Conservation (phyloP, 2,113 vertebrate genomes). For the Geococcyx californianus region DNA sequence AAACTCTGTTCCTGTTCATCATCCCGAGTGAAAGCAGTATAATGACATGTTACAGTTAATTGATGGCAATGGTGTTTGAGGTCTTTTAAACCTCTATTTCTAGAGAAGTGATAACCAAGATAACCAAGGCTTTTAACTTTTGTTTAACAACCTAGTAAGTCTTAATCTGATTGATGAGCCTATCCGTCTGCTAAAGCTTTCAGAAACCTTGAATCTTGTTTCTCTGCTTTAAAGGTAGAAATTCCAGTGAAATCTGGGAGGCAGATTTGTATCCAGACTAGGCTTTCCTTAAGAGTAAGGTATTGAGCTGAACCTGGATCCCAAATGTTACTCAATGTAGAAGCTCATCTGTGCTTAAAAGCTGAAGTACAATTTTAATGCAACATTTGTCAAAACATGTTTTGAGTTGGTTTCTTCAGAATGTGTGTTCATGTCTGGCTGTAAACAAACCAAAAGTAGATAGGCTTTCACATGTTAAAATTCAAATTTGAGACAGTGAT, state of each 20-base stretch:
- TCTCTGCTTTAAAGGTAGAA: slow-evolving; percentile 38
- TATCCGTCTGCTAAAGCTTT: not conserved
- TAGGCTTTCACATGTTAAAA: slow-evolving; percentile 40
- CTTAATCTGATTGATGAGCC: not conserved
- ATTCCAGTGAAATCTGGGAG: slow-evolving; percentile 46
- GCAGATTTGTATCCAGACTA: slow-evolving; percentile 31
- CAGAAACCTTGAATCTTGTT: slow-evolving; percentile 25
- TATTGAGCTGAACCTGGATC: slow-evolving; percentile 17
- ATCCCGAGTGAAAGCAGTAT: slow-evolving; percentile 12
- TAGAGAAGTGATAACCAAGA: not conserved
- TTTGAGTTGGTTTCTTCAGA: slow-evolving; percentile 34
- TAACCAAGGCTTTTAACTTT: not conserved
- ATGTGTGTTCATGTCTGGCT: not conserved
- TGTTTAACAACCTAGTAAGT: not conserved
- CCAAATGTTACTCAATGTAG: slow-evolving; percentile 38
- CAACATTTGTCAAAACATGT: slow-evolving; percentile 21
- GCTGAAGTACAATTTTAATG: slow-evolving; percentile 10
- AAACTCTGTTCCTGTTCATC: not conserved
- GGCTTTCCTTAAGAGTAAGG: slow-evolving; percentile 39
- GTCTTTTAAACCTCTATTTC: slow-evolving; percentile 23
- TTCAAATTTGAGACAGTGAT: not conserved
- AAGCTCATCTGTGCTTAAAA: slow-evolving; percentile 12
- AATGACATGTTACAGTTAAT: not conserved
- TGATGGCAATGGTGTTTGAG: slow-evolving; percentile 23
- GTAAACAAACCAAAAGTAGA: not conserved